Conservation (phyloP, 2,888 invertebrate genomes). For the Athalia rosae region DNA sequence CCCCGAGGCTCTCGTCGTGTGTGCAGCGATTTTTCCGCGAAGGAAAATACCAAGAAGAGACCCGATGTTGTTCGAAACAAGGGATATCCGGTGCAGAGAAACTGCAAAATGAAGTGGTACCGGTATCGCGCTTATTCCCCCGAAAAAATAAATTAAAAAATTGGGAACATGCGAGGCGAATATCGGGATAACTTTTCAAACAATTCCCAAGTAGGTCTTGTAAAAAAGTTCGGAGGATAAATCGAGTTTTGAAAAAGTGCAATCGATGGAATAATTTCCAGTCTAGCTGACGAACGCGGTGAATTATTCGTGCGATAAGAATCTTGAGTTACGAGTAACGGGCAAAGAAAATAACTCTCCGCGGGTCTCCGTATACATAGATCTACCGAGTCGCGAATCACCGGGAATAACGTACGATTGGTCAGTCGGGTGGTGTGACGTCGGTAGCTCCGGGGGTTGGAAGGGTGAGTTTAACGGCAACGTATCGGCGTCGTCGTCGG, state of each 20-base stretch:
- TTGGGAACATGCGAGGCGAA: too few relatives aligned
- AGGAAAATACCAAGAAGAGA: not conserved
- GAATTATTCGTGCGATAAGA: constrained; percentile 8
- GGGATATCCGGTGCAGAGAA: too few relatives aligned
- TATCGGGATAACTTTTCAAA: not conserved
- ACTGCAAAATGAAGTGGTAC: too few relatives aligned
- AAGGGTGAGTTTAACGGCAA: constrained; percentile 49
- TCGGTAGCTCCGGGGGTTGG: constrained; percentile 56
- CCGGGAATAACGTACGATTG: constrained; percentile 37
- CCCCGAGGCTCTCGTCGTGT: not conserved
- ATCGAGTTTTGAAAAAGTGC: constrained; percentile 1
- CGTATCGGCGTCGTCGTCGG: constrained; percentile 51
- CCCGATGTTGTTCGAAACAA: too few relatives aligned
- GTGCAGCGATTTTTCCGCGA: not conserved
- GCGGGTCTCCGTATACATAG: too few relatives aligned
- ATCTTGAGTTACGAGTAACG: constrained; percentile 28
- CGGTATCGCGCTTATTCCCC: too few relatives aligned
- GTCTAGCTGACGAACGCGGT: not conserved
- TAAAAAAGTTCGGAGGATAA: not conserved
- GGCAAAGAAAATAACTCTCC: not conserved
- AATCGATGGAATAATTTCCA: not conserved
- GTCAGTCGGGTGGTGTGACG: constrained; percentile 48
- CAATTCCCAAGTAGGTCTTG: not conserved
- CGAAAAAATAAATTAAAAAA: not conserved
- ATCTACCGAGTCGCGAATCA: not conserved